phyloP scores from a whole-genome alignment of 2,113 vertebrate species.

The Caranx melampygus region DNA sequence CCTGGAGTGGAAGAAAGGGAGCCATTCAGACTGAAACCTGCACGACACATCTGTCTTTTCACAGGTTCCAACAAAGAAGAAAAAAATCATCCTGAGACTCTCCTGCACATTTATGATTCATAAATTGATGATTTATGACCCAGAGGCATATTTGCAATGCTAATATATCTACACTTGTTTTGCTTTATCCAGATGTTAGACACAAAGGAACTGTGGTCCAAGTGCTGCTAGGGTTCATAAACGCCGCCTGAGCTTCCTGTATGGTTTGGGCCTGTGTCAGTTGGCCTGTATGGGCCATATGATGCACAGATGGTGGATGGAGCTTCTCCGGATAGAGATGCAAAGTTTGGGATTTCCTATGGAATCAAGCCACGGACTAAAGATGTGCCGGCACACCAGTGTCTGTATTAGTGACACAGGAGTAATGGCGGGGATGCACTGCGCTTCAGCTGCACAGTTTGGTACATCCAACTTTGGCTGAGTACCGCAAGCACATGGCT shows the following conservation, averaged over 20 bases:
- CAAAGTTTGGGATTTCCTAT: conserved; percentile 20
- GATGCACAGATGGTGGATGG: conserved; percentile 55
- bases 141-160: conserved; percentile 28
- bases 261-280: conserved; percentile 31
- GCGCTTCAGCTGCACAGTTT: neutral
- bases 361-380: conserved; percentile 18
- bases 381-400: neutral
- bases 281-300: conserved; percentile 33
- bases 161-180: conserved; percentile 43
- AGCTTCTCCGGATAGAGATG: neutral
- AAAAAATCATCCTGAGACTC: neutral
- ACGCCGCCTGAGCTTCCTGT: conserved; percentile 33
- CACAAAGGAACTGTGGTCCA: conserved; percentile 18
- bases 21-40: conserved; percentile 56
- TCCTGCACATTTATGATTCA: conserved; percentile 46
- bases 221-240: conserved; percentile 22
- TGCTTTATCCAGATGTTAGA: conserved; percentile 55
- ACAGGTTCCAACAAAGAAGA: conserved; percentile 9
- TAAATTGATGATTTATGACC: conserved; percentile 48
- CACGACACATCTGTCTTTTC: conserved; percentile 40
- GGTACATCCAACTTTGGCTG: neutral
- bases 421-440: too few species aligned
- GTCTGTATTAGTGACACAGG: neutral
- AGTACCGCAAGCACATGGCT: neutral
- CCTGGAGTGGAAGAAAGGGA: conserved; percentile 58